Evolutionary conservation across 2,113 vertebrate species (phyloP).

Genomic region (Nettapus auritus): DNA sequence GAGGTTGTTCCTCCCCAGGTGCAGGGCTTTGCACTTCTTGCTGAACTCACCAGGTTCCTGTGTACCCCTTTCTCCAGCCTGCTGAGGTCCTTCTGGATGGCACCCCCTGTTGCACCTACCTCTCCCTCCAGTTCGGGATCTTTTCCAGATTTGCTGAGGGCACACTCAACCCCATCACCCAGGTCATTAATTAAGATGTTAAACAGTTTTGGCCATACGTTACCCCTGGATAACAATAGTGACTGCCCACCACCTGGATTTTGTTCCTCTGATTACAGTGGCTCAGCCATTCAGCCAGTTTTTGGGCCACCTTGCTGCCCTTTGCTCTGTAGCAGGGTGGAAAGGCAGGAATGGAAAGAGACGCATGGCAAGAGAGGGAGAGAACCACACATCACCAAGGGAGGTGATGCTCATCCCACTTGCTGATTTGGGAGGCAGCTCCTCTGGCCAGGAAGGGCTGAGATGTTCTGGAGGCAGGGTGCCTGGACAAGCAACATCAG

Average conservation of each 20-base stretch:
- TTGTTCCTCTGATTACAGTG: not conserved
- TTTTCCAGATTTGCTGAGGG: not conserved
- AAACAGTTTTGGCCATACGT: not conserved
- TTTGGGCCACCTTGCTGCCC: not conserved
- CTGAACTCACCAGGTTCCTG: not conserved
- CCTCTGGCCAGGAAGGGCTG: not conserved
- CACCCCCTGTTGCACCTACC: rapidly evolving
- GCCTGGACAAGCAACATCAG: not conserved
- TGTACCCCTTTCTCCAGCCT: not conserved
- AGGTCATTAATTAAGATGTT: not conserved
- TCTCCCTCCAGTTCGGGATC: not conserved
- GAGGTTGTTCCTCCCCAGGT: not conserved
- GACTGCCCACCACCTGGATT: rapidly evolving
- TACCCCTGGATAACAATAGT: not conserved
- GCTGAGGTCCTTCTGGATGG: not conserved
- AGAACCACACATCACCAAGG: not conserved
- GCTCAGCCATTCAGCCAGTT: not conserved
- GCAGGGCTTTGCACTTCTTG: not conserved
- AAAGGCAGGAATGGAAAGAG: too few relatives aligned
- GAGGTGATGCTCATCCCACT: not conserved
- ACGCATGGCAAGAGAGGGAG: not conserved
- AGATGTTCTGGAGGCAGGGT: not conserved
- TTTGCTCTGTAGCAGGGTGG: too few relatives aligned
- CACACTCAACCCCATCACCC: not conserved
- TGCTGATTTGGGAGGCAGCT: not conserved